A percentile compares a stretch with the other conserved stretches of the same genome.
phyloP scores from a whole-genome alignment of 2,113 vertebrate species.

The Oryzias celebensis region DNA sequence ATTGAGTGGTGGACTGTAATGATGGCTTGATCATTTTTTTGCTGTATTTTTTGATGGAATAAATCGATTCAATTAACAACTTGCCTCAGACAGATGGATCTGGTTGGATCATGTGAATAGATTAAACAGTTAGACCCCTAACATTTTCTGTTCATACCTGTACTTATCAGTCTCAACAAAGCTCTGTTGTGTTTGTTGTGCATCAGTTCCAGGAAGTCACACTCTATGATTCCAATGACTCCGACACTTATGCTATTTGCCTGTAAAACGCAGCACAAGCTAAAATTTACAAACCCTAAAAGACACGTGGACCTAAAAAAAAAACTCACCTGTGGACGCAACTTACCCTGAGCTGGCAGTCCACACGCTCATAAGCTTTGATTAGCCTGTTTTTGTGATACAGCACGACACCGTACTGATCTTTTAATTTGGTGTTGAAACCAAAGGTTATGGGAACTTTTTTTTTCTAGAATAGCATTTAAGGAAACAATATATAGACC shows the following conservation, averaged over 20 bases:
- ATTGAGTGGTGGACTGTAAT: neutral
- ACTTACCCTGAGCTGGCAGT: conserved; percentile 89
- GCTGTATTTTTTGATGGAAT: too few relatives aligned
- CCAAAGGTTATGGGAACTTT: conserved; percentile 90
- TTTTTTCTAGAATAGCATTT: conserved; percentile 64
- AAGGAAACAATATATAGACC: conserved; percentile 36
- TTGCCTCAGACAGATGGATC: too few relatives aligned
- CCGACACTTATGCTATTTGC: conserved; percentile 89
- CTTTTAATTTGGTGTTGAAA: conserved; percentile 94
- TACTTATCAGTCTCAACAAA: conserved; percentile 94
- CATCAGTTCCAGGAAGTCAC: conserved; percentile 91
- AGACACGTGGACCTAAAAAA: neutral
- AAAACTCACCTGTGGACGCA: neutral
- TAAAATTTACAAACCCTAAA: neutral
- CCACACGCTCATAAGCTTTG: conserved; percentile 92
- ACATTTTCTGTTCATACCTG: conserved; percentile 76
- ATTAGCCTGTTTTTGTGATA: conserved; percentile 96
- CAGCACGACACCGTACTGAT: conserved; percentile 98
- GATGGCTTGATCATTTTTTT: too few relatives aligned
- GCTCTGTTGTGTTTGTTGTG: conserved; percentile 98
- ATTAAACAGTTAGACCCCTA: neutral
- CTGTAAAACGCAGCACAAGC: conserved; percentile 56
- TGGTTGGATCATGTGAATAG: too few relatives aligned
- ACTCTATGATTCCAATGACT: conserved; percentile 93
- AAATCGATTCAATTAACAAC: too few relatives aligned